These are phyloP conservation scores for Mastomys natalensis DNA, from an alignment of 2,113 vertebrate species.

Conservation along the genomic window DNA sequence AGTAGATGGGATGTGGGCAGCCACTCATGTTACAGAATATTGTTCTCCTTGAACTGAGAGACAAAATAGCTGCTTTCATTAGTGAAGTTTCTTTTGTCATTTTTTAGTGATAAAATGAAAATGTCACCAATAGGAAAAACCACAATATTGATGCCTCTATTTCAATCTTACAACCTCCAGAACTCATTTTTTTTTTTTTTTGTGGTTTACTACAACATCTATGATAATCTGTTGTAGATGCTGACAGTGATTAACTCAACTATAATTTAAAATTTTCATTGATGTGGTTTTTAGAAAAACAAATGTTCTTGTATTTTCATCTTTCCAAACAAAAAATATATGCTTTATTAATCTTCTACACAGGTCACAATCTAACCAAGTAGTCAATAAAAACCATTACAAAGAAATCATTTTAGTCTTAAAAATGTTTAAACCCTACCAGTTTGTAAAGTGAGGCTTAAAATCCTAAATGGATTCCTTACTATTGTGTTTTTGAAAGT, in stretches of 20 bases:
- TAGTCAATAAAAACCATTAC: background rate
- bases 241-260: background rate
- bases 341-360: background rate
- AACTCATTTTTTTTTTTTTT: background rate
- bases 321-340: background rate
- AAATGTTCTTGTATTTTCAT: background rate
- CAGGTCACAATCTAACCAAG: background rate
- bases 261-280: conserved; percentile 5
- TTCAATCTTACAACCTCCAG: background rate
- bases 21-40: no score
- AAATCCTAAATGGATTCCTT: conserved; percentile 34
- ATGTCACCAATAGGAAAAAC: background rate
- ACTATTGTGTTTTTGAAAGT: conserved; percentile 4
- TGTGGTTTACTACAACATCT: background rate
- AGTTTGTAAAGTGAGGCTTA: background rate
- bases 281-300: background rate
- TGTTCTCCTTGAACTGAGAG: background rate
- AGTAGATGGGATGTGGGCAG: no score
- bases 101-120: background rate
- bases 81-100: background rate
- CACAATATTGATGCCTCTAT: background rate
- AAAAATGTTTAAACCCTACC: background rate
- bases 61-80: background rate
- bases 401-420: conserved; percentile 24
- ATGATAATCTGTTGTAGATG: background rate